Conservation (phyloP, 35 echinoderm and acorn worm species). For the Patiria miniata region DNA sequence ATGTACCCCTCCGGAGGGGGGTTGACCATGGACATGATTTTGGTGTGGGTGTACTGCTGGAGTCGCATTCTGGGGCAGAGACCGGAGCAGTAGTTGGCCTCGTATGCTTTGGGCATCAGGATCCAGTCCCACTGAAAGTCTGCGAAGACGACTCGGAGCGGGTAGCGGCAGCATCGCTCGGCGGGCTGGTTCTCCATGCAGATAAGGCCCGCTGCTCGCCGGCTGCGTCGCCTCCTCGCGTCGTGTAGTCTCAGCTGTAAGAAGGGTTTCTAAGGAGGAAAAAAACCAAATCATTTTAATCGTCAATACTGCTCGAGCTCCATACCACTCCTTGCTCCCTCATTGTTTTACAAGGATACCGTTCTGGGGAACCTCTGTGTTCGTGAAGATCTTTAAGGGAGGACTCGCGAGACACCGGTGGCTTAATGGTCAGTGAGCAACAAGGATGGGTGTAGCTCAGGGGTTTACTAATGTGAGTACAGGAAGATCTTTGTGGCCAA, state of each 20-base stretch:
- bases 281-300: slow-evolving; percentile 25
- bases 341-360: too few relatives aligned
- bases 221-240: slow-evolving; percentile 28
- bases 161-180: slow-evolving; percentile 73
- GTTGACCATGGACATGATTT: slow-evolving; percentile 58
- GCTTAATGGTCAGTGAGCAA: too few relatives aligned
- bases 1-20: slow-evolving; percentile 22
- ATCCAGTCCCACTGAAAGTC: slow-evolving; percentile 96
- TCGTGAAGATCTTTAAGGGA: too few relatives aligned
- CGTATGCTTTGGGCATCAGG: slow-evolving; percentile 70
- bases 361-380: too few relatives aligned
- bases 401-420: too few relatives aligned
- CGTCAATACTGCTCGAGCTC: too few relatives aligned
- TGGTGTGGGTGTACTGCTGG: slow-evolving; percentile 66
- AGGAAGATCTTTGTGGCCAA: too few relatives aligned
- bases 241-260: slow-evolving; percentile 62
- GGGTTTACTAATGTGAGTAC: too few relatives aligned
- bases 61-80: slow-evolving; percentile 63
- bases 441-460: too few relatives aligned
- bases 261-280: slow-evolving; percentile 62
- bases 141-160: slow-evolving; percentile 77
- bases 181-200: slow-evolving; percentile 55
- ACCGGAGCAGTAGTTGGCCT: slow-evolving; percentile 84
- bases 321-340: too few relatives aligned
- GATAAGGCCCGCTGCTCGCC: slow-evolving; percentile 35